phyloP scores from a whole-genome alignment of 2,797 vertebrate species.

The Helicolenus hilgendorfi region DNA sequence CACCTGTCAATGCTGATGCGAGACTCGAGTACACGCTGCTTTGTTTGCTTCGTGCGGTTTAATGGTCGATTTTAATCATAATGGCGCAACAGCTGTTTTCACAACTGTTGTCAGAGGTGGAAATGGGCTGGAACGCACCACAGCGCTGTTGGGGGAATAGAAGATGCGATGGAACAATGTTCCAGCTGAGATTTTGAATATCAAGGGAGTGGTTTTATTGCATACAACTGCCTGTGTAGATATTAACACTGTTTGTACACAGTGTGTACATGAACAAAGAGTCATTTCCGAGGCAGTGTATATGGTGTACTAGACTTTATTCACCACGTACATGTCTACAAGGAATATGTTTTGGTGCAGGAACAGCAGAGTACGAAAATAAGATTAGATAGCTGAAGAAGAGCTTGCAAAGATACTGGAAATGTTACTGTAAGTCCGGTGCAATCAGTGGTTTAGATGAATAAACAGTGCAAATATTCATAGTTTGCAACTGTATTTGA shows the following conservation, averaged over 20 bases:
- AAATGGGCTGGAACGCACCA: constrained; percentile 43
- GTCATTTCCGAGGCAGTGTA: not conserved
- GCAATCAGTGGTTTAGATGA: not conserved
- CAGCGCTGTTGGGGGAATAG: not conserved
- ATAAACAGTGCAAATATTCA: not conserved
- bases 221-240: not conserved
- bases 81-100: constrained; percentile 39
- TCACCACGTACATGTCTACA: not conserved
- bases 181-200: constrained; percentile 5
- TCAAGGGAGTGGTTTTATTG: not conserved
- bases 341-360: not conserved
- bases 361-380: not conserved
- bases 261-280: not conserved
- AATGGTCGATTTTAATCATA: constrained; percentile 34
- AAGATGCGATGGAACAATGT: constrained; percentile 3
- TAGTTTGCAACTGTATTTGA: not conserved
- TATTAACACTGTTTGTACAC: not conserved
- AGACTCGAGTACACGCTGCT: not conserved
- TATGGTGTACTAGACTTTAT: not conserved
- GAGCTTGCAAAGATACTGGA: not conserved
- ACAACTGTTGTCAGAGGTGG: constrained; percentile 40
- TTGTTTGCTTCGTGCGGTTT: constrained; percentile 23
- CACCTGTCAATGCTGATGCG: not conserved
- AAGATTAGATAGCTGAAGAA: not conserved
- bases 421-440: not conserved